These are phyloP conservation scores for Chaetodon auriga DNA, from an alignment of 2,113 vertebrate genomes.

Conservation along the genomic window DNA sequence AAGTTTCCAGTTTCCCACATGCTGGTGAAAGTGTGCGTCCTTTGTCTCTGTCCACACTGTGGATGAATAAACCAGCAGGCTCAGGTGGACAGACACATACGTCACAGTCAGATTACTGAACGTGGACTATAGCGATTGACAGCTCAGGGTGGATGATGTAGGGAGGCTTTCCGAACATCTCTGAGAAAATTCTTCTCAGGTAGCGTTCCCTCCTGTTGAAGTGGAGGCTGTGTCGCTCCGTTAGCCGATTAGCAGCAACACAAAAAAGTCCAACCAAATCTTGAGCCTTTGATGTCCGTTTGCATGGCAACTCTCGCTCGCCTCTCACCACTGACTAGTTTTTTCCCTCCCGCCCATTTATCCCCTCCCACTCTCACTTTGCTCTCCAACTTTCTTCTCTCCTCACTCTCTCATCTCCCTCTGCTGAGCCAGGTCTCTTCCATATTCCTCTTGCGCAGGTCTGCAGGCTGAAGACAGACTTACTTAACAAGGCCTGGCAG, in stretches of 20 bases:
- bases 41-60: slow-evolving; percentile 11
- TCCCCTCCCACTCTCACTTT: slow-evolving; percentile 61
- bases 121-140: slow-evolving; percentile 25
- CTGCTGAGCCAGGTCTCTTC: slow-evolving; percentile 60
- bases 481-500: slow-evolving; percentile 78
- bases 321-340: slow-evolving; percentile 51
- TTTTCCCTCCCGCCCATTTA: slow-evolving; percentile 55
- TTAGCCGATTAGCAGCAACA: slow-evolving; percentile 54
- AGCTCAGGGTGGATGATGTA: slow-evolving; percentile 38
- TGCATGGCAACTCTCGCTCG: slow-evolving; percentile 57
- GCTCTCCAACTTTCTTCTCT: slow-evolving; percentile 64
- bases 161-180: slow-evolving; percentile 24
- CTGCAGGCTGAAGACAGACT: slow-evolving; percentile 66
- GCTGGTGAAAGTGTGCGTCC: not conserved
- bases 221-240: slow-evolving; percentile 22
- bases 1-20: not conserved
- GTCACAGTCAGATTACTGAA: slow-evolving; percentile 45
- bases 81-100: slow-evolving; percentile 30
- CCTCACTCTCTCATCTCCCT: slow-evolving; percentile 59
- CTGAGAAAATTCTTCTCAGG: slow-evolving; percentile 18
- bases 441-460: slow-evolving; percentile 65
- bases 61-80: slow-evolving; percentile 30
- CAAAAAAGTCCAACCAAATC: slow-evolving; percentile 55
- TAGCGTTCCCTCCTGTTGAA: slow-evolving; percentile 11
- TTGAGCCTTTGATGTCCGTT: slow-evolving; percentile 68